Base-by-base conservation (phyloP, 1,140 invertebrate genomes). In the Apis florea region DNA sequence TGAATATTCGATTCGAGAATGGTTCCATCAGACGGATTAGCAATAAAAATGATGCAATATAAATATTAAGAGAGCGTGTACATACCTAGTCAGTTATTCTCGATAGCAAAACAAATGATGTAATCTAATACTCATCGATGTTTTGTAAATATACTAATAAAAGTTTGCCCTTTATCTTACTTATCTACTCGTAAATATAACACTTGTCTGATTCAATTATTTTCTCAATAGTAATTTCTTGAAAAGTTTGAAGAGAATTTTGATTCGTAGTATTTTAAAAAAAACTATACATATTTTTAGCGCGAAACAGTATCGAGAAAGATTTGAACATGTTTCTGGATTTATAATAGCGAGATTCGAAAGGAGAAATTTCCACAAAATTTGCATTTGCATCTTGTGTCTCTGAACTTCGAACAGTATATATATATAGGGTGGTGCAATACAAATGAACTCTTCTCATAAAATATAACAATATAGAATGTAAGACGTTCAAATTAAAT, bases 31-130 rank as follows among this genome's bases (percentile, higher is more conserved):
- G 63, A 31, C 8, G 21, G 26, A 21, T 11, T 54, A 26, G 49
- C 68, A 54, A 70, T 54, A 26, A 70, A 70, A 17, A 4, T 21
- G 21, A 54, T 17, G 15, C 69, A 24, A 49, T 70, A 54, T 12
- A 31, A 31, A 26, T 54, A 54, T 31, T 54, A 53, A 54, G 69
- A 31, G 24, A 51, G 31, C 51, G 24, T 21, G 69, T 31, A 54
- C 24, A 70, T 70, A 70, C 49, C 69, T 70, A 70, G 69, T 70
- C 69, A 70, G 47, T 47, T 26, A 63, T 24, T 13, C 59, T 63
- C 49, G 40, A 13, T n/a, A 21, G 66, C 66, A 40, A 40, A 40
- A 67, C 66, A n/a, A 15, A 24, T 24, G 49, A 24, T 8, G 6
- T 49, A 51, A 24, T 68, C 21, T n/a, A 47, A 24, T 15, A 68